Evolutionary conservation across 2,888 invertebrate species (phyloP).

Genomic region (Odontocerum albicorne): DNA sequence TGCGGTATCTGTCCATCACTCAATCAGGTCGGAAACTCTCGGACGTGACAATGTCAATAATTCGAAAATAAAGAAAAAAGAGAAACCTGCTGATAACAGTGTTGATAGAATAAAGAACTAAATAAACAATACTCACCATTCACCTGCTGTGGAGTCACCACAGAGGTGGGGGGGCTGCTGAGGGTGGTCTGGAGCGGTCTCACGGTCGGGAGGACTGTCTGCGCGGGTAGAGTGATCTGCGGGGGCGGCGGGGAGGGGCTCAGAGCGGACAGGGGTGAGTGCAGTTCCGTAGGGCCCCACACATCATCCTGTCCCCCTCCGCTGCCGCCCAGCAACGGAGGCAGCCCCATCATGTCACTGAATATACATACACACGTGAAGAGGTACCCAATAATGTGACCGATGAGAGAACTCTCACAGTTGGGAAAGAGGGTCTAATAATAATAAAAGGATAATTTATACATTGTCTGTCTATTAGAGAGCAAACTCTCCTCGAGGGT

Average conservation of each 20-base stretch:
- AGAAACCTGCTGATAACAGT: no score
- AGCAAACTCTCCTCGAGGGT: no score
- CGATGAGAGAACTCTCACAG: no score
- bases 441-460: no score
- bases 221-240: slow-evolving; percentile 39
- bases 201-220: slow-evolving; percentile 40
- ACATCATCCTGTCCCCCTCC: neutral
- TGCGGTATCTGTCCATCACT: no score
- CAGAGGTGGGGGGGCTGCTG: slow-evolving; percentile 1
- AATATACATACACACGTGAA: no score
- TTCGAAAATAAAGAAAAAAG: no score
- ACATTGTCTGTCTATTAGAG: no score
- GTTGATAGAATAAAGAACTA: neutral
- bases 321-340: slow-evolving; percentile 9
- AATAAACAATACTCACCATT: neutral
- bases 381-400: no score
- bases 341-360: slow-evolving; percentile 17
- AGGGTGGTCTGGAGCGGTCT: neutral
- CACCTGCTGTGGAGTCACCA: neutral
- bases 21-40: no score
- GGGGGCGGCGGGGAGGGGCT: slow-evolving; percentile 38
- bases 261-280: slow-evolving; percentile 35
- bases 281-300: neutral
- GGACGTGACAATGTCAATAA: no score
- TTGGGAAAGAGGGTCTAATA: no score